Percentiles rank a stretch among this genome's conserved stretches.
Evolutionary conservation across 2,113 vertebrate species (phyloP).

Genomic region (Mustela nigripes): DNA sequence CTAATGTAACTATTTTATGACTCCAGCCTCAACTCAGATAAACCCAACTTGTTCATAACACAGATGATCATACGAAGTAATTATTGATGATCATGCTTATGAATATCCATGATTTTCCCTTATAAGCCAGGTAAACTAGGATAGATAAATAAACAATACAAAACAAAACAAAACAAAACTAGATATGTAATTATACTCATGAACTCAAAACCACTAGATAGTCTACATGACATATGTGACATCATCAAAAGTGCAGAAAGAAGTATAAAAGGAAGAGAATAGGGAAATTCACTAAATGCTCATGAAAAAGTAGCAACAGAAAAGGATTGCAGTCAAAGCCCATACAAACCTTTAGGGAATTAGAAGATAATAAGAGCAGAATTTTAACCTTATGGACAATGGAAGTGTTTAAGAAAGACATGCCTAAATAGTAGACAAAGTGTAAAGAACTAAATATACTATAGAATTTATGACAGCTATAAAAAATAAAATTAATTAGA

Average conservation of each 20-base stretch:
- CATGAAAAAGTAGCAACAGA: not conserved
- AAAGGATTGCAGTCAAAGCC: not conserved
- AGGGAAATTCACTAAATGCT: not conserved
- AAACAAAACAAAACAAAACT: not conserved
- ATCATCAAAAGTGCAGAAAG: not conserved
- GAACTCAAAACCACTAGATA: not conserved
- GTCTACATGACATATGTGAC: not conserved
- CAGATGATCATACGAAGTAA: not conserved
- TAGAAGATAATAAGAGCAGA: not conserved
- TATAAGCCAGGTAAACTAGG: not conserved
- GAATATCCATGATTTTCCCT: not conserved
- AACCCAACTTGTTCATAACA: not conserved
- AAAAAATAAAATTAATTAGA: not conserved
- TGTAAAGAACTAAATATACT: not conserved
- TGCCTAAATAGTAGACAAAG: not conserved
- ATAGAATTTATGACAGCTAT: not conserved
- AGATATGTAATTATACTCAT: not conserved
- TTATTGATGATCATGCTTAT: not conserved
- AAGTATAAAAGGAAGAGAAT: not conserved
- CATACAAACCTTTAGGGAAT: not conserved
- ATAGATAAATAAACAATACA: not conserved
- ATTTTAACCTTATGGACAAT: not conserved
- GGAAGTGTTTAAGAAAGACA: not conserved
- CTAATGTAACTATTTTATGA: not conserved
- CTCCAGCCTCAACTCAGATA: not conserved